Evolutionary conservation across 1,140 invertebrate genomes (phyloP), one percentile per base, ranked within the genome.

Genomic region (Saccostrea cuccullata): DNA sequence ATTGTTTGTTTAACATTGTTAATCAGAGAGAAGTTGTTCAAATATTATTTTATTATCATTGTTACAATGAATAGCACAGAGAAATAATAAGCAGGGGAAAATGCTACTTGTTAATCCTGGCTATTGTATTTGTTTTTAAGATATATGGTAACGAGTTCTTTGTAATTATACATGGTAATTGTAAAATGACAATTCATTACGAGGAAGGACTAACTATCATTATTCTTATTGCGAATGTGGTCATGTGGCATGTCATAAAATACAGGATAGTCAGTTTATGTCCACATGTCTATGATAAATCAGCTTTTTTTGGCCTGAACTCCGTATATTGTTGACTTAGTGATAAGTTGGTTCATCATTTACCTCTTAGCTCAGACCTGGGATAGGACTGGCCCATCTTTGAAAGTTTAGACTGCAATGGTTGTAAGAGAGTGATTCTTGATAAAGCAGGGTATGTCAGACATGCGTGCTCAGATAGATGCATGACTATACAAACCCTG

Each of bases 211-310:
- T 15, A 15, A 13, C 70, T 77, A 30, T 77, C 70, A 77, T 77
- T 12, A 77, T 77, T 40, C 70, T 3, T 77, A 13, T 26, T 15
- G 13, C 13, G 4, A 15, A 40, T 30, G 26, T 26, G 23, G 26
- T 77, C 23, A 30, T 77, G 70, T 26, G 70, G 30, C 26, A 15
- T 77, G 26, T 17, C 70, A 77, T 30, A 77, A 77, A 77, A 77
- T 36, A 36, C 70, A 36, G 26, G 70, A 30, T 30, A 73, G 23
- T 15, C n/a, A 20, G n/a, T 77, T 77, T 77, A 36, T 36, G 26
- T 77, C 70, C 26, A 36, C 30, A 73, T 77, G 9, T 67, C 23
- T 77, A 77, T 77, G 23, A 77, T 77, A 77, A 77, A 77, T 77
- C 12, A 73, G 23, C 70, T 36, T 26, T 77, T n/a, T 77, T 77